Conservation (phyloP, 2,113 vertebrate species). For the Ahaetulla prasina region DNA sequence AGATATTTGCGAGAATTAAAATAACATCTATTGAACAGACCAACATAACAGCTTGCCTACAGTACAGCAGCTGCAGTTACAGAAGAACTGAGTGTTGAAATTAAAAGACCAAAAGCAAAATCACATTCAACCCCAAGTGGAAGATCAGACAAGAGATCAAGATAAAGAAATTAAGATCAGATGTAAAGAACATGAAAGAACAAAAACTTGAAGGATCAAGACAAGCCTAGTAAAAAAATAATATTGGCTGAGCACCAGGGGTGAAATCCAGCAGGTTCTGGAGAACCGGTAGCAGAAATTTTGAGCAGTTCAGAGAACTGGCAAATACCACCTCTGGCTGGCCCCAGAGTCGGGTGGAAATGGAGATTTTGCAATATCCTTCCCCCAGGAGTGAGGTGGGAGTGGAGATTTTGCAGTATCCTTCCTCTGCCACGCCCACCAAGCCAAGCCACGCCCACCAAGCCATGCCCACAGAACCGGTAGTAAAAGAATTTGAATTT, state of each 20-base stretch:
- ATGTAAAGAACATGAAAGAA: background rate
- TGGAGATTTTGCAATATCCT: too few species aligned
- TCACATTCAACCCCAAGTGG: background rate
- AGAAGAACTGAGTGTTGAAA: background rate
- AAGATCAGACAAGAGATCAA: background rate
- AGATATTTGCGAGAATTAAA: background rate
- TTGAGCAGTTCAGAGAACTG: too few species aligned
- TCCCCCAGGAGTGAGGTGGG: too few species aligned
- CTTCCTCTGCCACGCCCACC: too few species aligned
- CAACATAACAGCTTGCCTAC: background rate
- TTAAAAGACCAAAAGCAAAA: background rate
- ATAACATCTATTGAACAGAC: background rate
- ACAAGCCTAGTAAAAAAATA: background rate
- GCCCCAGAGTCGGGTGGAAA: too few species aligned
- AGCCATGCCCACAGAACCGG: too few species aligned
- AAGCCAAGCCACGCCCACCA: too few species aligned
- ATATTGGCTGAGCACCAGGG: background rate
- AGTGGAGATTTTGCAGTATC: too few species aligned
- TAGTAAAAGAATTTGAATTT: too few species aligned
- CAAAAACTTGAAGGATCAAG: background rate
- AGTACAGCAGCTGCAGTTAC: background rate
- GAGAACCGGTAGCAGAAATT: too few species aligned
- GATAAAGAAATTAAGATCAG: background rate
- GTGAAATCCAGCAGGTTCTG: too few species aligned
- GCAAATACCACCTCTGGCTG: too few species aligned